Conservation (phyloP, 2,888 invertebrate genomes). For the Tinea pellionella region DNA sequence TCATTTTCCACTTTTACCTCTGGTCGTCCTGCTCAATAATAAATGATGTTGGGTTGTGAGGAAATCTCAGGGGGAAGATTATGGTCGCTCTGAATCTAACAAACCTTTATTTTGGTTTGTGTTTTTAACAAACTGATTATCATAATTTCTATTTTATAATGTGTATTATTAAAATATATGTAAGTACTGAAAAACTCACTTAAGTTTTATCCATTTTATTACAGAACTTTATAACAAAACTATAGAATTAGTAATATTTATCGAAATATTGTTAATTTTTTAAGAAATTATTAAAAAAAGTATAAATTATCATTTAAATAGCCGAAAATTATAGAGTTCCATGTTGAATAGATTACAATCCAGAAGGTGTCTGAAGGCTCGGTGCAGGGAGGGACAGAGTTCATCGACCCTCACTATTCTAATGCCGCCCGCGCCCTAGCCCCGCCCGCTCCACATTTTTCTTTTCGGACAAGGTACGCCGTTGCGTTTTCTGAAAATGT, state of each 20-base stretch:
- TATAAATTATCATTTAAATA: neutral
- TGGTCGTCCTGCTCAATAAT: constrained; percentile 41
- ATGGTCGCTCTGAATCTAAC: constrained; percentile 33
- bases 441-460: constrained; percentile 34
- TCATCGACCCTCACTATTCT: constrained; percentile 47
- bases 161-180: too few relatives aligned
- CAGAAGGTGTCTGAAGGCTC: constrained; percentile 12
- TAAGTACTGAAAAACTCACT: too few relatives aligned
- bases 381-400: constrained; percentile 25
- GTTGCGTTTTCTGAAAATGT: constrained; percentile 31
- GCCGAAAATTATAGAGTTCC: neutral
- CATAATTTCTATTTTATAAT: neutral
- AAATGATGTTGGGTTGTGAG: constrained; percentile 27
- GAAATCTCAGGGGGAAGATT: constrained; percentile 43
- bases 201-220: too few relatives aligned
- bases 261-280: too few relatives aligned
- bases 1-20: constrained; percentile 36
- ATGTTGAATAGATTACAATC: neutral
- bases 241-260: too few relatives aligned
- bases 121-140: neutral
- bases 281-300: too few relatives aligned
- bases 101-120: constrained; percentile 27
- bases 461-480: constrained; percentile 55
- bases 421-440: constrained; percentile 14
- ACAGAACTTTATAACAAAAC: too few relatives aligned